phyloP scores from a whole-genome alignment of 2,888 invertebrate species.

The Polylopha cassiicola region DNA sequence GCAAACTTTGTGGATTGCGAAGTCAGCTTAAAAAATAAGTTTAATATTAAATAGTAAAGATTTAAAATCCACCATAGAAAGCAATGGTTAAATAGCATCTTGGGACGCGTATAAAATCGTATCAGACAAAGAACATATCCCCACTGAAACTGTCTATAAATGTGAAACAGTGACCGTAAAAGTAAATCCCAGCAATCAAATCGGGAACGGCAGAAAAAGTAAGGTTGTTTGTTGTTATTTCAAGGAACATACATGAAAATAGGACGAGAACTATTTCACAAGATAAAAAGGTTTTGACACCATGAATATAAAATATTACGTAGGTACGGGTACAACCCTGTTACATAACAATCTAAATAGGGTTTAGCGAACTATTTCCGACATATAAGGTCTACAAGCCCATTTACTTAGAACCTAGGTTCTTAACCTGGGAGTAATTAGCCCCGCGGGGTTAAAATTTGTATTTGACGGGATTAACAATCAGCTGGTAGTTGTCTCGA shows the following conservation, averaged over 20 bases:
- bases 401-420: too few species aligned
- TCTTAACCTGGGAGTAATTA: too few species aligned
- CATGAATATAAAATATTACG: constrained; percentile 64
- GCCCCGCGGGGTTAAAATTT: too few species aligned
- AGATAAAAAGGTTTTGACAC: constrained; percentile 60
- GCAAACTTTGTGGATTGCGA: too few species aligned
- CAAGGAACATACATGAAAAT: constrained; percentile 60
- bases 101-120: constrained; percentile 45
- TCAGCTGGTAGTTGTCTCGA: too few species aligned
- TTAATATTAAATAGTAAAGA: too few species aligned
- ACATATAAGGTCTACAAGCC: too few species aligned
- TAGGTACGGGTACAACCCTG: constrained; percentile 41
- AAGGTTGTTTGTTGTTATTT: constrained; percentile 69
- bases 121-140: constrained; percentile 54
- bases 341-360: constrained; percentile 41
- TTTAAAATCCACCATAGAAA: too few species aligned
- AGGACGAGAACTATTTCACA: constrained; percentile 58
- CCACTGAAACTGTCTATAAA: constrained; percentile 66
- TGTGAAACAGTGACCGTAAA: constrained; percentile 59
- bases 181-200: constrained; percentile 74
- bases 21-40: too few species aligned
- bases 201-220: constrained; percentile 67
- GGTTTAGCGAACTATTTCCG: too few species aligned
- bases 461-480: too few species aligned
- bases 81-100: constrained; percentile 19